Evolutionary conservation across 2,888 invertebrate species (phyloP).

Genomic region (Meta bourneti): DNA sequence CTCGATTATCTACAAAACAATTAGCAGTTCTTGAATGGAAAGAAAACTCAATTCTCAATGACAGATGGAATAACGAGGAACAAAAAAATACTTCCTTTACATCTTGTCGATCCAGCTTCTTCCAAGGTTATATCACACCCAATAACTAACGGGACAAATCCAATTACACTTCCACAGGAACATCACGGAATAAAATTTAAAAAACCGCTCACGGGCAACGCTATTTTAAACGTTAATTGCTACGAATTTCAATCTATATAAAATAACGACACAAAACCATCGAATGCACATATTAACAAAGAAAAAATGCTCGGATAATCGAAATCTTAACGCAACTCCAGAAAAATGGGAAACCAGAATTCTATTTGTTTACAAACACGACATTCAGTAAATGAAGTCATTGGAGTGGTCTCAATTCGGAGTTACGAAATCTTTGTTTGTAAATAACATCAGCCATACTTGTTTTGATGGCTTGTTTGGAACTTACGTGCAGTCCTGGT

Average conservation of each 20-base stretch:
- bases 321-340: background rate
- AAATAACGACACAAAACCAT: too few species aligned
- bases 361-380: background rate
- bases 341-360: background rate
- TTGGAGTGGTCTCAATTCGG: conserved; percentile 20
- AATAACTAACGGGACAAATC: background rate
- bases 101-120: conserved; percentile 49
- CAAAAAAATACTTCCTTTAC: conserved; percentile 50
- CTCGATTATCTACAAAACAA: too few species aligned
- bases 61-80: background rate
- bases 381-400: too few species aligned
- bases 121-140: conserved; percentile 72
- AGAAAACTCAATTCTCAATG: background rate
- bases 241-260: too few species aligned
- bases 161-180: too few species aligned
- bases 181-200: too few species aligned
- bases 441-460: conserved; percentile 63
- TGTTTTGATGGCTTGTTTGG: conserved; percentile 46
- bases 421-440: conserved; percentile 56
- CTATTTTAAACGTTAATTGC: background rate
- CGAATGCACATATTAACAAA: too few species aligned
- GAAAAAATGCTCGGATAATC: background rate
- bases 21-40: too few species aligned
- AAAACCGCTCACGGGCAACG: background rate
- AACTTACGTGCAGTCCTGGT: conserved; percentile 98